A percentile compares a stretch with the other conserved stretches of the same genome.
These are phyloP conservation scores for Listronotus oregonensis DNA, from an alignment of 1,140 invertebrate species.

Conservation along the genomic window DNA sequence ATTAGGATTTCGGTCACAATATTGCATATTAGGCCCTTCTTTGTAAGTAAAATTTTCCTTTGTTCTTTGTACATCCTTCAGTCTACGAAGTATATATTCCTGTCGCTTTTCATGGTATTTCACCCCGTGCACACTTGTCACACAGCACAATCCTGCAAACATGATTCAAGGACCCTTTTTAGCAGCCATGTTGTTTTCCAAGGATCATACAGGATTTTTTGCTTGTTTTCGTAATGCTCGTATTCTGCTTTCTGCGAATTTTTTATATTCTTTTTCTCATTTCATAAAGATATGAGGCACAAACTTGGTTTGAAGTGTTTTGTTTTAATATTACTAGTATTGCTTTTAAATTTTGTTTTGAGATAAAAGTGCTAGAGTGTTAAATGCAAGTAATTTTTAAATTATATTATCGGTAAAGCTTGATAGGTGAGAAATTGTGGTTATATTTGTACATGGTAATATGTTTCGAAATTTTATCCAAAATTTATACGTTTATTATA, in stretches of 20 bases:
- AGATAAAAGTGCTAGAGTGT: no score
- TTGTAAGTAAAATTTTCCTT: not conserved
- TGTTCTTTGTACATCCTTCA: conserved; percentile 5
- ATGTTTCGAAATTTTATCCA: no score
- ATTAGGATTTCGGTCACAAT: not conserved
- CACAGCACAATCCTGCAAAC: conserved; percentile 20
- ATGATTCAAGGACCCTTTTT: conserved; percentile 16
- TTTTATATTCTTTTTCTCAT: conserved; percentile 6
- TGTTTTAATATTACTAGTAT: no score
- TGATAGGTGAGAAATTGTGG: no score
- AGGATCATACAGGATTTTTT: conserved; percentile 19
- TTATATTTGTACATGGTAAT: no score
- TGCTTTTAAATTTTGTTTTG: no score
- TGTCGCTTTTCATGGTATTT: conserved; percentile 13
- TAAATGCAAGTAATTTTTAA: no score
- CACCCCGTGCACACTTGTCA: conserved; percentile 17
- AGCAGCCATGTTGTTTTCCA: conserved; percentile 21
- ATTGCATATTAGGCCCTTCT: conserved; percentile 2
- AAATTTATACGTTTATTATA: no score
- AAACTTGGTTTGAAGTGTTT: not conserved
- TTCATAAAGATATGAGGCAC: conserved; percentile 1
- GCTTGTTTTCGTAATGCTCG: no score
- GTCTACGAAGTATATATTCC: not conserved
- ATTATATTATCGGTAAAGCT: no score
- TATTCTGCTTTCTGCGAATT: conserved; percentile 1